Percentiles rank a stretch among this genome's conserved stretches.
Conservation (phyloP, 2,888 invertebrate genomes). For the Watsonalla binaria region DNA sequence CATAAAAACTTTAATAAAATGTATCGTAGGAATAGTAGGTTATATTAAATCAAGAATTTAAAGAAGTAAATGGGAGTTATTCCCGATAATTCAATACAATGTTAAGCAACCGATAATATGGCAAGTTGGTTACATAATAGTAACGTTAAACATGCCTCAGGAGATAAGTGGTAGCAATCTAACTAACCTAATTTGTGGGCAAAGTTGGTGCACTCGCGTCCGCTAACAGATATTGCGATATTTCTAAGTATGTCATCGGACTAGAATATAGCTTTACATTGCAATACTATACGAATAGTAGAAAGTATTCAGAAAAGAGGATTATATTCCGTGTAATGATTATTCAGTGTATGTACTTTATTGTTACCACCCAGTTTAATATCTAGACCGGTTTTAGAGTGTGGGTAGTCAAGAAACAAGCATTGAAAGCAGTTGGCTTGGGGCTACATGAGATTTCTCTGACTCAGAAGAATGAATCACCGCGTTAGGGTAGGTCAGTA, state of each 20-base stretch:
- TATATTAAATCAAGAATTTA: too few relatives aligned
- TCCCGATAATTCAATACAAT: background rate
- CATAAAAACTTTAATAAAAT: too few relatives aligned
- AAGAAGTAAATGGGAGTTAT: background rate
- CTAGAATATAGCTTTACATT: conserved; percentile 14
- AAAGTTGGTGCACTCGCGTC: conserved; percentile 51
- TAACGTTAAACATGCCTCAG: conserved; percentile 31
- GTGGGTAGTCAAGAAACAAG: conserved; percentile 24
- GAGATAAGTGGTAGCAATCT: conserved; percentile 58
- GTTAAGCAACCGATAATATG: background rate
- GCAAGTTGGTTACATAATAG: background rate
- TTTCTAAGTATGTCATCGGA: conserved; percentile 43
- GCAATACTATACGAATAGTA: background rate
- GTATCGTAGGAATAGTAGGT: too few relatives aligned
- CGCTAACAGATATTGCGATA: conserved; percentile 51
- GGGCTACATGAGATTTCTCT: conserved; percentile 51
- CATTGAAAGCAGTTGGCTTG: conserved; percentile 33
- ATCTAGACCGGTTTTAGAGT: conserved; percentile 22
- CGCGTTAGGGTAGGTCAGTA: conserved; percentile 46
- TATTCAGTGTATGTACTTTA: background rate
- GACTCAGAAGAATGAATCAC: conserved; percentile 61
- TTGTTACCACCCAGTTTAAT: conserved; percentile 15
- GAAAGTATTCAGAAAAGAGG: background rate
- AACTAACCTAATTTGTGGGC: conserved; percentile 61
- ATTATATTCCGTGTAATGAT: background rate